Evolutionary conservation across 2,888 invertebrate species (phyloP).

Genomic region (Tachina fera): DNA sequence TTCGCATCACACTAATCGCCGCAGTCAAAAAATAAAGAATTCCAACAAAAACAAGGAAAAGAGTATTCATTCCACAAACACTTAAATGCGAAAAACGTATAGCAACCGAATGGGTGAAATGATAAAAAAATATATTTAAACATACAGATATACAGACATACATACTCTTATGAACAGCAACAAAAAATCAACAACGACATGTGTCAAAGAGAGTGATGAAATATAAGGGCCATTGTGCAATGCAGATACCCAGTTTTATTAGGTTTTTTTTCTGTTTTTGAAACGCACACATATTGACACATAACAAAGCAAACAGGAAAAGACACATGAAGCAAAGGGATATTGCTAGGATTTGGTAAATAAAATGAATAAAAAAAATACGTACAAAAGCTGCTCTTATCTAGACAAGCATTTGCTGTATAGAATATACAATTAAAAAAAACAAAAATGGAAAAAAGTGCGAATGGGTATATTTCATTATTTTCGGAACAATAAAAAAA

Average conservation of each 20-base stretch:
- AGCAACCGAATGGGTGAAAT: neutral
- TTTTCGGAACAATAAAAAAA: conserved; percentile 8
- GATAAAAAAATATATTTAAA: neutral
- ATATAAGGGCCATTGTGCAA: conserved; percentile 59
- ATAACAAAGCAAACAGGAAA: conserved; percentile 29
- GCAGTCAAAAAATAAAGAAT: neutral
- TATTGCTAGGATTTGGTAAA: conserved; percentile 24
- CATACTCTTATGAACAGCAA: neutral
- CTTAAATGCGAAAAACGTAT: neutral
- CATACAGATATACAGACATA: neutral
- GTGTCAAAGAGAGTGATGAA: conserved; percentile 56
- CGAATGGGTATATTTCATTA: conserved; percentile 1
- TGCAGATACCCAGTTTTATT: conserved; percentile 55
- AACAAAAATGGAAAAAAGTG: conserved; percentile 13
- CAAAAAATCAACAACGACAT: conserved; percentile 24
- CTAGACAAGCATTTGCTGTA: conserved; percentile 46
- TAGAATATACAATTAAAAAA: conserved; percentile 18
- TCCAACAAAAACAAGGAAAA: neutral
- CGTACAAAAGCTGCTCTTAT: conserved; percentile 39
- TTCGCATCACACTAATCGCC: too few species aligned
- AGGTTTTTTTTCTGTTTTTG: neutral
- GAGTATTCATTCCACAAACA: too few species aligned
- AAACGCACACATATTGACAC: conserved; percentile 18
- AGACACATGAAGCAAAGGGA: conserved; percentile 15
- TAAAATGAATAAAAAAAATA: conserved; percentile 3